These are phyloP conservation scores for Choloepus didactylus DNA, from an alignment of 2,797 vertebrate genomes.

Conservation along the genomic window DNA sequence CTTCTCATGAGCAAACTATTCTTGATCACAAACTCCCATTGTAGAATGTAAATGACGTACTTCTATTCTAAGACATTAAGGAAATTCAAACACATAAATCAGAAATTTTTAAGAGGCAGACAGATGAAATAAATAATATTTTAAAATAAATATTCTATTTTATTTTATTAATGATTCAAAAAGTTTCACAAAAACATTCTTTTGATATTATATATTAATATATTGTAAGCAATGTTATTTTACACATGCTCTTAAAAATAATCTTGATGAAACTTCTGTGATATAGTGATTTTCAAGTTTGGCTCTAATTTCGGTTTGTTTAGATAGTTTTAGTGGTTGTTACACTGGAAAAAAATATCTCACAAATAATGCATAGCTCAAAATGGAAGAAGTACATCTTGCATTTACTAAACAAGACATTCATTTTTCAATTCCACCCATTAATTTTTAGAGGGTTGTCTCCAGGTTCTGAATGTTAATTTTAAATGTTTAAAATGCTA, in stretches of 20 bases:
- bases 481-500: background rate
- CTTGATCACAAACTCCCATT: background rate
- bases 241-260: too few species aligned
- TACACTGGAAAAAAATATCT: background rate
- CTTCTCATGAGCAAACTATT: background rate
- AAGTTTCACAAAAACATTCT: background rate
- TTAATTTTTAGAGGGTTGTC: background rate
- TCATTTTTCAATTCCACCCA: background rate
- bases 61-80: background rate
- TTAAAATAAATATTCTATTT: background rate
- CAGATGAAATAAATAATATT: background rate
- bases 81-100: background rate
- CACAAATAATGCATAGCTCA: background rate
- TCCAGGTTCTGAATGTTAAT: background rate
- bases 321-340: background rate
- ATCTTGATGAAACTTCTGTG: background rate
- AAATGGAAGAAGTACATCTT: background rate
- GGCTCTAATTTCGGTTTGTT: background rate
- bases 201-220: background rate
- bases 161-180: conserved; percentile 15
- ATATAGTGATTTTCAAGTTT: background rate
- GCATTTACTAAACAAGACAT: background rate
- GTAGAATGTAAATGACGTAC: background rate
- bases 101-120: background rate
- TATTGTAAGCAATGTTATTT: background rate